Evolutionary conservation across 1,140 invertebrate genomes (phyloP).

Genomic region (Drosophila guanche): DNA sequence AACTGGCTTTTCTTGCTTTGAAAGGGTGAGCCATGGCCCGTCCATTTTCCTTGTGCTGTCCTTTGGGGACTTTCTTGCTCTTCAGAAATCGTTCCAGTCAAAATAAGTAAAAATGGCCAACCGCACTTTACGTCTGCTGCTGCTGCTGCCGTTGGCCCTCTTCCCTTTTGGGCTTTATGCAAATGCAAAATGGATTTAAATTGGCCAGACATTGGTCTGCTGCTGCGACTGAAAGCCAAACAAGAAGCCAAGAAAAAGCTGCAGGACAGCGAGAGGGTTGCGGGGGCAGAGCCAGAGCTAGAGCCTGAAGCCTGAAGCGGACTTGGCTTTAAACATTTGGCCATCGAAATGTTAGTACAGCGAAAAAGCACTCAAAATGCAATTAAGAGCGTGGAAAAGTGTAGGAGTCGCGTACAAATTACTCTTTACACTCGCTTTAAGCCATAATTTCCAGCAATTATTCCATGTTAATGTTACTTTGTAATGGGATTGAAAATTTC

Average conservation of each 20-base stretch:
- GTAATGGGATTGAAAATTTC: slow-evolving; percentile 53
- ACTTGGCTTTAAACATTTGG: slow-evolving; percentile 45
- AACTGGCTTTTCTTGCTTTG: slow-evolving; percentile 33
- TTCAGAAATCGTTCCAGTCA: slow-evolving; percentile 39
- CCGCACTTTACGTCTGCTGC: not conserved
- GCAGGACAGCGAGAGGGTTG: not conserved
- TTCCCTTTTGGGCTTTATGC: slow-evolving; percentile 31
- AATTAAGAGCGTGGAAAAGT: slow-evolving; percentile 56
- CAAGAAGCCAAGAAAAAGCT: slow-evolving; percentile 14
- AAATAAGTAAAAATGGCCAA: slow-evolving; percentile 58
- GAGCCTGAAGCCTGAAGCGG: slow-evolving; percentile 1
- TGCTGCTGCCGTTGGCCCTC: not conserved
- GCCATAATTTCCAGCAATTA: slow-evolving; percentile 59
- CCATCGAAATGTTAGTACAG: slow-evolving; percentile 35
- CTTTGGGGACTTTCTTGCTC: slow-evolving; percentile 5
- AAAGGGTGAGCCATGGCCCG: slow-evolving; percentile 5
- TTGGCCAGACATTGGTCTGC: slow-evolving; percentile 45
- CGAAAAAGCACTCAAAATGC: slow-evolving; percentile 52
- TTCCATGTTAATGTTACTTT: slow-evolving; percentile 57
- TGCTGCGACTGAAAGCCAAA: slow-evolving; percentile 34
- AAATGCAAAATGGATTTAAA: slow-evolving; percentile 62
- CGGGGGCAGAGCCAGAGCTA: not conserved
- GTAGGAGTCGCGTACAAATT: slow-evolving; percentile 62
- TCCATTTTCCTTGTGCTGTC: not conserved
- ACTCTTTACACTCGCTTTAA: slow-evolving; percentile 41